Evolutionary conservation across 2,113 vertebrate genomes (phyloP), one percentile per base, ranked within the genome.

Genomic region (Nematolebias whitei): DNA sequence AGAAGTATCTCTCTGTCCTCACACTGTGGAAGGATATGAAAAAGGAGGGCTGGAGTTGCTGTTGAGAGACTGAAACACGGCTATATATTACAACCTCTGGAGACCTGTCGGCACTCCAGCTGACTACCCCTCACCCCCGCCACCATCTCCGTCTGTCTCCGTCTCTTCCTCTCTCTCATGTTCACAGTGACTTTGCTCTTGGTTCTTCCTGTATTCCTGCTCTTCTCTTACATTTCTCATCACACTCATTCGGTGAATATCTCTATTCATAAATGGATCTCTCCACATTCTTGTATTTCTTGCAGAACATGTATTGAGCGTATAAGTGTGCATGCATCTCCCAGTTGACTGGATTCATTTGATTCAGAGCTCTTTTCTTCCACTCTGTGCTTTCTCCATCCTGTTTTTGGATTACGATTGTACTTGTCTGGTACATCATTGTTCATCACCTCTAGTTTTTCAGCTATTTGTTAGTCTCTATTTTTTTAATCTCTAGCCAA

Each of bases 31-130:
- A 68, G 82, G 87, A 86, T 83, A 77, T 86, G 81, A 90, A 83
- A 83, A 85, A 83, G 74, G 72, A 89, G 67, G 72, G 82, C 85
- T 83, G 83, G 87, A 89, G 88, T 85, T 90, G 86, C 88, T 90
- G 85, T 86, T 90, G 90, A 87, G 82, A 88, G 85, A 91, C 84
- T 90, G 87, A 90, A 90, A 91, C 64, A 59, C 83, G 82, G 88
- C 82, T 87, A 88, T 90, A 88, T 87, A 87, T 89, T 88, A 84
- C 82, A 88, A 85, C 85, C 86, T 87, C 87, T 51, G 69, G 88
- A 91, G 89, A 83, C 85, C 82, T 87, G 84, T 85, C 82, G 52
- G 54, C 85, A 81, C 82, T 78, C 59, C 66, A 44, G 71, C 79
- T 75, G 74, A 72, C 66, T 65, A 60, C 66, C 63, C 32, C 38